These are phyloP conservation scores for Trichogramma evanescens DNA, from an alignment of 2,888 invertebrate species.

Conservation along the genomic window DNA sequence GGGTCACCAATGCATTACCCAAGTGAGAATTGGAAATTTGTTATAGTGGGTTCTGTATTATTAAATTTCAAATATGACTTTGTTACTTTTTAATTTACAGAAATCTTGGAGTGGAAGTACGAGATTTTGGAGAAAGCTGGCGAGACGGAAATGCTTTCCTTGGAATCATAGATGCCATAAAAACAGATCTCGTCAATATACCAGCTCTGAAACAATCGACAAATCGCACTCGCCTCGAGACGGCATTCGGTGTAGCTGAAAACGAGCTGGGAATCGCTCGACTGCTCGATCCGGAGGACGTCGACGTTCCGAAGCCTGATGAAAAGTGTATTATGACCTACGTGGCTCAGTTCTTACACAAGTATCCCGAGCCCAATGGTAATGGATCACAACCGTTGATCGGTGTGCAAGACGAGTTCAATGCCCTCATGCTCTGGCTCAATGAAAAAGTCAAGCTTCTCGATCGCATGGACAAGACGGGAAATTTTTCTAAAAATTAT, in stretches of 20 bases:
- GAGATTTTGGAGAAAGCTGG: slow-evolving; percentile 94
- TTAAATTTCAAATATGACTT: neutral
- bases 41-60: neutral
- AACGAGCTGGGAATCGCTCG: slow-evolving; percentile 83
- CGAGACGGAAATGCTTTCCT: slow-evolving; percentile 92
- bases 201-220: slow-evolving; percentile 71
- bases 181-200: slow-evolving; percentile 84
- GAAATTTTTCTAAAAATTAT: slow-evolving; percentile 69
- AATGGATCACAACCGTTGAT: slow-evolving; percentile 67
- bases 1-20: slow-evolving; percentile 89
- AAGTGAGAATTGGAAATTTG: slow-evolving; percentile 51
- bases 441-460: slow-evolving; percentile 69
- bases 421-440: slow-evolving; percentile 75
- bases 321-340: slow-evolving; percentile 98
- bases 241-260: slow-evolving; percentile 91
- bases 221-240: slow-evolving; percentile 78
- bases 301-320: slow-evolving; percentile 91
- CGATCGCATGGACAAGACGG: slow-evolving; percentile 69
- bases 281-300: slow-evolving; percentile 89
- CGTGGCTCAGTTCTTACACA: slow-evolving; percentile 94
- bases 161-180: slow-evolving; percentile 90
- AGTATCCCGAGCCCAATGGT: slow-evolving; percentile 82
- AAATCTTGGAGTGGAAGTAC: slow-evolving; percentile 79
- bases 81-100: slow-evolving; percentile 46
- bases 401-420: slow-evolving; percentile 74